Base-by-base conservation (phyloP, 2,113 vertebrate genomes). In the Litocranius walleri region DNA sequence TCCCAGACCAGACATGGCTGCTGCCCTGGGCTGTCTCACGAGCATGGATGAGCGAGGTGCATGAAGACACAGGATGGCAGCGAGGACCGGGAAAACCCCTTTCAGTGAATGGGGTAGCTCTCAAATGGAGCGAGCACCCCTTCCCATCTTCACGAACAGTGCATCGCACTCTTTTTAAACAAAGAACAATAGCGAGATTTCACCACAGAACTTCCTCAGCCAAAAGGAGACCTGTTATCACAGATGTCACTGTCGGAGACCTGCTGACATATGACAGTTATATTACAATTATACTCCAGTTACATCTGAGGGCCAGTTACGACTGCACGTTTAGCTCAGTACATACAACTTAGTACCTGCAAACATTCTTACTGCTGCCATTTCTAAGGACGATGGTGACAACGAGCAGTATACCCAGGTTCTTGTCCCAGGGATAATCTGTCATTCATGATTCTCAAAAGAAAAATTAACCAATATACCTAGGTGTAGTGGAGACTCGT, bases 361-460 rank as follows among this genome's bases (percentile, higher is more conserved):
- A 45, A 40, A 71, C 45, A 3, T 40, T 91, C 43, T 92, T 21
- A 7, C 14, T 5, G 3, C 33, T 64, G 10, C 6, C 27, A 0
- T 77, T 87, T 89, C n/a, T 81, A 48, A 25, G 50, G 13, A 25
- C 29, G 23, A 92, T 15, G n/a, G 23, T 19, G 19, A 29, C 25
- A 23, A 1, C 2, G 6, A 27, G 19, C 8, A 48, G 6, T 2
- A 64, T 0, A 45, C 5, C 14, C 71, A 48, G 1, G 3, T 61
- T 71, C 54, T 86, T 33, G 6, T 56, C 25, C 33, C 15, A 15
- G 23, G 23, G 57, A 78, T 71, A 85, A 90, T 4, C 29, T 50
- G 10, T 8, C 11, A 45, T 61, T 54, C 43, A 17, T 21, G 54
- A 64, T 9, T 56, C 59, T 83, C 54, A 82, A 23, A 81, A 62